Base-by-base conservation (phyloP, 2,888 invertebrate genomes). In the Mechanitis mazaeus region DNA sequence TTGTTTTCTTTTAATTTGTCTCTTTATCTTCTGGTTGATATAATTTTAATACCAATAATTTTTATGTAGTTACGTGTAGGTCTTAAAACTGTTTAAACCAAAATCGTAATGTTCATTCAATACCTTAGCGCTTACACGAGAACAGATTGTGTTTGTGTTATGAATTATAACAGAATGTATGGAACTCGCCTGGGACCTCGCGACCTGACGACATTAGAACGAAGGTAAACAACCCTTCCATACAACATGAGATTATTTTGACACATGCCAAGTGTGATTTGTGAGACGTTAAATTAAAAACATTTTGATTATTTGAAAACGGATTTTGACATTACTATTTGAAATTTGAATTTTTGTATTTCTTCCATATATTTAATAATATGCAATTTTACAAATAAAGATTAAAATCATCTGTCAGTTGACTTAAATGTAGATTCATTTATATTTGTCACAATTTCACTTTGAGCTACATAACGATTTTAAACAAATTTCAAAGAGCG, bases 171-270 rank as follows among this genome's bases (percentile, higher is more conserved):
- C 67, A 69, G 66, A 55, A 66, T 69, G 70, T 71, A 72, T 68
- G 66, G 76, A 72, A 73, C 68, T 67, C 71, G 68, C 69, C 57
- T 69, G 70, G 77, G 75, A 74, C 77, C 78, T 71, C 67, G 68
- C 75, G 72, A 74, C 75, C 76, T 72, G 69, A 68, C 72, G 76
- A 78, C 79, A 83, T 86, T 84, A 86, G 85, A 84, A 83, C 80
- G 77, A 76, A 76, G 77, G 75, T 77, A 76, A 78, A 75, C 75
- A 72, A 74, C 77, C 76, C 75, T 63, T 56, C 63, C 61, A 62
- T 64, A 66, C 64, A 68, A 66, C 69, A 72, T 75, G 73, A 76
- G 80, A 81, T 82, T 80, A 81, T 80, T 82, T 79, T 79, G 83
- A 79, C 81, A 79, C 75, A 69, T 71, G 74, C 68, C 73, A 68